Base-by-base conservation (phyloP, 2,113 vertebrate species). In the Albula glossodonta region DNA sequence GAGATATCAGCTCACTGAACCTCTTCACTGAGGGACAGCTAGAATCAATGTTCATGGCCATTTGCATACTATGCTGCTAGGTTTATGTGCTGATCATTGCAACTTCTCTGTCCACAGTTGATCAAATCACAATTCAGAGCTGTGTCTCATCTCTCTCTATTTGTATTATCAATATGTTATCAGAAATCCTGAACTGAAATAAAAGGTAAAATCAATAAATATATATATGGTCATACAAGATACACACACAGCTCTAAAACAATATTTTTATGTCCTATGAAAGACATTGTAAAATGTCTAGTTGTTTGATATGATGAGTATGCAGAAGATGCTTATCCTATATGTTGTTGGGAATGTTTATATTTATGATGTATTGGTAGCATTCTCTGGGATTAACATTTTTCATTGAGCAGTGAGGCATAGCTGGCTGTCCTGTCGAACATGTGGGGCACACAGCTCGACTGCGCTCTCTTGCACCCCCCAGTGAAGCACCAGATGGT, bases 401-500 rank as follows among this genome's bases (percentile, higher is more conserved):
- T 53, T 41, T 13, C n/a, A 13, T 57, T 11, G 41, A 8, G 22
- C 84, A 22, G 74, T 10, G 19, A 70, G 84, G 52, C 84, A 79
- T 77, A 85, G 84, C 31, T 85, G 74, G 52, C 31, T 22, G 84
- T 48, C 78, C 77, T 51, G 9, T 41, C 3, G n/a, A 19, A 53
- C 52, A 78, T 2, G 74, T n/a, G 52, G 41, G 74, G 78, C 66
- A 51, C 77, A 79, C 52, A 3, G 51, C 11, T 52, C 4, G n/a
- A 22, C 70, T 22, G 70, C 0, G 19, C n/a, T 9, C 63, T n/a
- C 70, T 31, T 31, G 10, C 77, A 41, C 15, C 48, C 51, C 77
- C 84, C 51, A 57, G 74, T 15, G 49, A 48, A n/a, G 41, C 19
- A 31, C 31, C 80, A 86, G 51, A 86, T 74, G 51, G 81, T 13